phyloP scores from a whole-genome alignment of 30 jellyfish, hydroid and myxozoan genomes.

The Phacellophora camtschatica region DNA sequence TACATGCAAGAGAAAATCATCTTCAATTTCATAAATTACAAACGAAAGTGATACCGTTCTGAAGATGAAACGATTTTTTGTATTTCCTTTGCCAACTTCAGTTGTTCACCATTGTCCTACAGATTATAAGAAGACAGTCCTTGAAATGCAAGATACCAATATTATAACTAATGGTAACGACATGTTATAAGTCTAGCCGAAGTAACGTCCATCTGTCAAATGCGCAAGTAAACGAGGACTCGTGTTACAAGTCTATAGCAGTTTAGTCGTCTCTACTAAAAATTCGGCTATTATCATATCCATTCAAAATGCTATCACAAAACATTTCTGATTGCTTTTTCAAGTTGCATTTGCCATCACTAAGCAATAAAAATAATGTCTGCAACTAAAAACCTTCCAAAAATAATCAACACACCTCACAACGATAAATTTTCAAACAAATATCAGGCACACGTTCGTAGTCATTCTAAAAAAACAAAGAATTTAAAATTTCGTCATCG shows the following conservation, averaged over 20 bases:
- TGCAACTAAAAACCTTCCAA: neutral
- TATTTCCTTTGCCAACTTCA: neutral
- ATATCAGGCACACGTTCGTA: conserved; percentile 26
- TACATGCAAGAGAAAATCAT: neutral
- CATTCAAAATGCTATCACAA: too few species aligned
- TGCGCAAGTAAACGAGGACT: neutral
- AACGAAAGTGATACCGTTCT: neutral
- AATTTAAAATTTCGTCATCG: neutral
- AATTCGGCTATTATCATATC: neutral
- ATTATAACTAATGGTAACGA: too few species aligned
- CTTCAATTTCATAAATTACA: too few species aligned
- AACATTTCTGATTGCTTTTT: too few species aligned
- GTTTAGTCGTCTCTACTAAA: neutral
- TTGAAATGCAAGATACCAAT: neutral
- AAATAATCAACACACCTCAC: conserved; percentile 8
- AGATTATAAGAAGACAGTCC: neutral
- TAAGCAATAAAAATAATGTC: too few species aligned
- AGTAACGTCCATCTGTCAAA: too few species aligned
- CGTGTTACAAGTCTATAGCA: too few species aligned
- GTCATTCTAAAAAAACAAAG: neutral
- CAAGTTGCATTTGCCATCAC: too few species aligned
- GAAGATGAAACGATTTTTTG: neutral
- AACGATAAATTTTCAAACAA: conserved; percentile 9
- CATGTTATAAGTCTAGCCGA: too few species aligned
- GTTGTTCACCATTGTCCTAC: neutral